These are phyloP conservation scores for Orientallactaga bullata DNA, from an alignment of 2,113 vertebrate species.

Conservation along the genomic window DNA sequence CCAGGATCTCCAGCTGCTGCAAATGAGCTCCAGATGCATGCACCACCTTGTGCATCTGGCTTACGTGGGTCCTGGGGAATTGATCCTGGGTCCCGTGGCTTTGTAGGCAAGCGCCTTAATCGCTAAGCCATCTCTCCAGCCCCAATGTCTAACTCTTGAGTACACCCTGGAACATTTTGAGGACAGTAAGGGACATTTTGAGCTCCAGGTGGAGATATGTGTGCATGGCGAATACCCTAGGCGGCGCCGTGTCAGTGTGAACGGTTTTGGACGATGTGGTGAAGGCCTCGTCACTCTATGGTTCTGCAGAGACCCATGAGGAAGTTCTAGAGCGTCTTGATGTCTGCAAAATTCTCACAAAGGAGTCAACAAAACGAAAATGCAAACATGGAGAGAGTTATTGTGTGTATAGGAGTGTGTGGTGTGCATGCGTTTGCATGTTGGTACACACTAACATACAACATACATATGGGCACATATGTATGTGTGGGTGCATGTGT, in stretches of 20 bases:
- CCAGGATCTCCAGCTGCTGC: too few relatives aligned
- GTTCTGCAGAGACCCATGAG: background rate
- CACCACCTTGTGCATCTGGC: too few relatives aligned
- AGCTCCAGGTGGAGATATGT: background rate
- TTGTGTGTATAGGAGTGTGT: background rate
- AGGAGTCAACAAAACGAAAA: background rate
- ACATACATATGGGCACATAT: background rate
- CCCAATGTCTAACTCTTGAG: background rate
- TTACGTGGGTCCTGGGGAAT: too few relatives aligned
- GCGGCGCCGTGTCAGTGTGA: background rate
- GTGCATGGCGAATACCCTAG: background rate
- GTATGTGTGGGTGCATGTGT: background rate
- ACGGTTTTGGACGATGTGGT: background rate
- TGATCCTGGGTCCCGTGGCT: too few relatives aligned
- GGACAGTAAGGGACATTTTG: too few relatives aligned
- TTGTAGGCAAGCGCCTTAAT: too few relatives aligned
- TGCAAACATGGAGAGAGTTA: background rate
- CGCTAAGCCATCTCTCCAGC: too few relatives aligned
- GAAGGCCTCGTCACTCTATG: background rate
- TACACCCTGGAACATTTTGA: background rate
- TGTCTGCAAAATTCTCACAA: slow-evolving; percentile 2
- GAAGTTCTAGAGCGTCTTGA: background rate
- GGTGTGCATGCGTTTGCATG: background rate
- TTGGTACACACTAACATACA: too few relatives aligned
- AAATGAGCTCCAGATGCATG: too few relatives aligned